Percentiles rank a stretch among this genome's conserved stretches.
Conservation (phyloP, 2,888 invertebrate species). For the Andrena minutula region DNA sequence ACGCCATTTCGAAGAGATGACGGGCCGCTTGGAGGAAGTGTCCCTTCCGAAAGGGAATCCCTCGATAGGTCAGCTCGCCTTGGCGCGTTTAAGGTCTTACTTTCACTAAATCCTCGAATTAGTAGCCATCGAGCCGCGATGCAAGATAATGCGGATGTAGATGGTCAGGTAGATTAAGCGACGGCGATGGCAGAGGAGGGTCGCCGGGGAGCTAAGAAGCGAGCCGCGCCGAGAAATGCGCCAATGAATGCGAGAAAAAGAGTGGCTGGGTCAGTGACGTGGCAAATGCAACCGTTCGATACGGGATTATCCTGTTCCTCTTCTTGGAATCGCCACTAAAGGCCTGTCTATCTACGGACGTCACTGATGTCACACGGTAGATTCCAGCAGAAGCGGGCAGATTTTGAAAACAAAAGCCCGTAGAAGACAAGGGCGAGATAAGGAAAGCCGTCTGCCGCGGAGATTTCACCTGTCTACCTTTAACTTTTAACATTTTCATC, state of each 20-base stretch:
- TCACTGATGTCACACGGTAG: slow-evolving; percentile 57
- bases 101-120: slow-evolving; percentile 81
- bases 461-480: background rate
- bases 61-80: slow-evolving; percentile 59
- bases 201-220: slow-evolving; percentile 40
- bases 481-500: too few relatives aligned
- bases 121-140: slow-evolving; percentile 79
- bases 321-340: slow-evolving; percentile 62
- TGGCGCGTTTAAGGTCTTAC: slow-evolving; percentile 75
- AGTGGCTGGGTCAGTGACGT: slow-evolving; percentile 77
- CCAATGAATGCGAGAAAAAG: slow-evolving; percentile 55
- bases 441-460: background rate
- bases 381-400: slow-evolving; percentile 22
- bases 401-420: slow-evolving; percentile 45
- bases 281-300: slow-evolving; percentile 79
- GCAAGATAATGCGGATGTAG: slow-evolving; percentile 81
- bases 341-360: slow-evolving; percentile 60
- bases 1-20: background rate
- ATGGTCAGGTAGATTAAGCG: slow-evolving; percentile 76
- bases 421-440: background rate
- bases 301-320: slow-evolving; percentile 74
- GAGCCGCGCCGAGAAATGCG: slow-evolving; percentile 23
- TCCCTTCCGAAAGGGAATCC: slow-evolving; percentile 45
- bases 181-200: slow-evolving; percentile 14
- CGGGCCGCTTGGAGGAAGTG: background rate